Evolutionary conservation across 2,113 vertebrate species (phyloP).

Genomic region (Barbus barbus): DNA sequence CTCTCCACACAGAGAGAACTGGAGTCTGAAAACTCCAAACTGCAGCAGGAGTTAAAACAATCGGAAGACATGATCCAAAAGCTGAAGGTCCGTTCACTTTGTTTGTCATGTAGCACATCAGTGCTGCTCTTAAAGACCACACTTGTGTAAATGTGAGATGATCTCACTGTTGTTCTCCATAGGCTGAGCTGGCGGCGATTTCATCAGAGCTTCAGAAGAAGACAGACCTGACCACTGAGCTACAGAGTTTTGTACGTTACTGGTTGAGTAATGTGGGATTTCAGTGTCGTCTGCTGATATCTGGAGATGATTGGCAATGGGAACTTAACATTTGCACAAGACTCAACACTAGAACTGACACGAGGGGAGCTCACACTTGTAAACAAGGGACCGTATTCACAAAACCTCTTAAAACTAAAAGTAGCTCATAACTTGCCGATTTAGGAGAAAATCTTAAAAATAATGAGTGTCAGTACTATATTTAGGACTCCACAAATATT

Average conservation of each 20-base stretch:
- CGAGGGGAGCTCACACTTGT: too few species aligned
- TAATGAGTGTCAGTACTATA: too few species aligned
- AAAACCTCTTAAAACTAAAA: too few species aligned
- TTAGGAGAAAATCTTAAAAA: too few species aligned
- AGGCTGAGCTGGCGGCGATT: conserved; percentile 78
- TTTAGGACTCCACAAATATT: too few species aligned
- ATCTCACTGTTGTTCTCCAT: conserved; percentile 4
- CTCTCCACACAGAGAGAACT: conserved; percentile 78
- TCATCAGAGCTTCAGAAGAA: conserved; percentile 77
- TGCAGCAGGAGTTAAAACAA: conserved; percentile 78
- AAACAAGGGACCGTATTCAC: too few species aligned
- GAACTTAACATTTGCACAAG: too few species aligned
- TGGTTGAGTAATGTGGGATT: too few species aligned
- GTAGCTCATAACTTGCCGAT: too few species aligned
- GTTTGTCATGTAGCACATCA: neutral
- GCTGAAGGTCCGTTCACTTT: conserved; percentile 78
- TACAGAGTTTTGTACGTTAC: conserved; percentile 74
- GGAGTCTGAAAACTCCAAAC: conserved; percentile 77
- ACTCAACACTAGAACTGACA: too few species aligned
- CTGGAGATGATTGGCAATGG: too few species aligned
- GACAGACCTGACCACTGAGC: conserved; percentile 71
- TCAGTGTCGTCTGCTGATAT: too few species aligned
- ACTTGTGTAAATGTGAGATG: neutral
- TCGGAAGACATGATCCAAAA: conserved; percentile 76
- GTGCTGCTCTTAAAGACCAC: neutral